Conservation (phyloP, 2,888 invertebrate species). For the Neoitamus cyanurus region DNA sequence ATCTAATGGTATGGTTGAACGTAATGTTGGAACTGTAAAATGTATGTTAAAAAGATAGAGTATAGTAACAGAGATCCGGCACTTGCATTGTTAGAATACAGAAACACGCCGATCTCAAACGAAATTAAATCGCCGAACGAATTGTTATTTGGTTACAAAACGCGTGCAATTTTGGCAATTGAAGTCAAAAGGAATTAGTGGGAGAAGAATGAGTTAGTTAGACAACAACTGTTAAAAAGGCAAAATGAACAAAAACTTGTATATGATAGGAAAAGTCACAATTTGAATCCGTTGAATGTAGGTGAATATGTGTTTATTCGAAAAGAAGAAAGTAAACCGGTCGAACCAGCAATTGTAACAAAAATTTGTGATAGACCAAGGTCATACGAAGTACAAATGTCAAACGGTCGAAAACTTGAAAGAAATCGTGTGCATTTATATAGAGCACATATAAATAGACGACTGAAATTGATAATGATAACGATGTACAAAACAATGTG, state of each 20-base stretch:
- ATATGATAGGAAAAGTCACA: background rate
- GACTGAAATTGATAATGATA: background rate
- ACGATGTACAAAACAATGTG: background rate
- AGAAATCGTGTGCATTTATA: background rate
- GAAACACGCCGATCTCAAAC: background rate
- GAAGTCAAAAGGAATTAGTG: background rate
- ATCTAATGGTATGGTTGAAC: slow-evolving; percentile 27
- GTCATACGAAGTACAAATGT: background rate
- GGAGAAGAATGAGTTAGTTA: background rate
- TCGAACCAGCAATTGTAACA: background rate
- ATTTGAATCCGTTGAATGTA: background rate
- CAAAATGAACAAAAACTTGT: background rate
- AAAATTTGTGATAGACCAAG: slow-evolving; percentile 9
- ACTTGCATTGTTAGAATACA: background rate
- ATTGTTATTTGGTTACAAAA: background rate
- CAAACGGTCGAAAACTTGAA: background rate
- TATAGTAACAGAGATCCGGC: background rate
- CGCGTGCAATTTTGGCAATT: background rate
- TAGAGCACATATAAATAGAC: no score
- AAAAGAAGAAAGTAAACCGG: background rate
- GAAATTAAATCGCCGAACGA: background rate
- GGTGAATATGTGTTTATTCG: background rate
- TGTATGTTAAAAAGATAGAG: slow-evolving; percentile 14
- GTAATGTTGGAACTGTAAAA: slow-evolving; percentile 3
- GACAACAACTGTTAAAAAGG: background rate